phyloP scores from a whole-genome alignment of 2,888 invertebrate genomes.

The Dryocosmus kuriphilus region DNA sequence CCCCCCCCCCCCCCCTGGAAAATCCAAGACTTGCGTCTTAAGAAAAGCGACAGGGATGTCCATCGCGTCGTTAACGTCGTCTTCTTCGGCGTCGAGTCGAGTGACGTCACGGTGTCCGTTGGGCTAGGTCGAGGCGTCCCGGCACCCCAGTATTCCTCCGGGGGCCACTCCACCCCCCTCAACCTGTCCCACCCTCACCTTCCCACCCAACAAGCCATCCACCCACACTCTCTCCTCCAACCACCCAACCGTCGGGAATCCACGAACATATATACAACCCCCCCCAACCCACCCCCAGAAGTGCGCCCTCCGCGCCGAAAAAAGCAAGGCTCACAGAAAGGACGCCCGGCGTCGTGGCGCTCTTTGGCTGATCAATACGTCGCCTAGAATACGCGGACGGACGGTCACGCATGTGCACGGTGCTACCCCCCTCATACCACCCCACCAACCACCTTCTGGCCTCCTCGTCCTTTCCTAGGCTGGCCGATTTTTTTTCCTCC shows the following conservation, averaged over 20 bases:
- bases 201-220: constrained; percentile 49
- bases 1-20: too few species aligned
- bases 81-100: constrained; percentile 21
- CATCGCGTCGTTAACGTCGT: constrained; percentile 12
- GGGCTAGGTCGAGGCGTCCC: constrained; percentile 72
- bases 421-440: constrained; percentile 54
- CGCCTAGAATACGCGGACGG: constrained; percentile 76
- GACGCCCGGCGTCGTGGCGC: constrained; percentile 77
- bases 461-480: constrained; percentile 62
- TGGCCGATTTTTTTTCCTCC: constrained; percentile 71
- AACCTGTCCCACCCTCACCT: constrained; percentile 43
- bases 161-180: constrained; percentile 43
- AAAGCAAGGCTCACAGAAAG: constrained; percentile 77
- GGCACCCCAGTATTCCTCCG: constrained; percentile 40
- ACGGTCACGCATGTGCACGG: constrained; percentile 77
- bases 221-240: constrained; percentile 50
- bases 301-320: constrained; percentile 61
- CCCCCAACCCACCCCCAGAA: constrained; percentile 48
- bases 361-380: constrained; percentile 78
- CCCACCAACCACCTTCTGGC: constrained; percentile 48
- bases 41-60: neutral
- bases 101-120: constrained; percentile 72
- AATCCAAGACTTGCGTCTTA: neutral
- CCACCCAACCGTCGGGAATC: constrained; percentile 54
- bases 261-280: constrained; percentile 50